Base-by-base conservation (phyloP, 2,113 vertebrate species). In the Emydura subglobosa region DNA sequence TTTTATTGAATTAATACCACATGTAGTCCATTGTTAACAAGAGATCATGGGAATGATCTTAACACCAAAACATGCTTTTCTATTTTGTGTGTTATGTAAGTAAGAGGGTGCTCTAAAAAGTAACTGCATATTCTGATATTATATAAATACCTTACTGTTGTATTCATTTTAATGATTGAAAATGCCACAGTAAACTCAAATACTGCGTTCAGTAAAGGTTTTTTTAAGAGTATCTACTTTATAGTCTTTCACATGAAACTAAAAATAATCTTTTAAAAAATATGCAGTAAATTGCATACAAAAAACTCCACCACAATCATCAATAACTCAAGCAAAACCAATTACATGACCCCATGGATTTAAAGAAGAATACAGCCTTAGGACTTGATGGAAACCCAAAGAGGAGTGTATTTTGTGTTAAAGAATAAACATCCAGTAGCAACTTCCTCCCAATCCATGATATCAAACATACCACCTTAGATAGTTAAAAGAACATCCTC, bases 271-370 rank as follows among this genome's bases (percentile, higher is more conserved):
- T 97, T 92, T 87, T 92, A 54, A 27, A 91, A 92, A 95, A 89
- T 65, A 83, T 50, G 72, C 51, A 96, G 89, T 92, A 39, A 91
- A 90, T 96, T 91, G 94, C 88, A 90, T 90, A 85, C 49, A 90
- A 55, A 95, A 94, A 89, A 51, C 0, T 94, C 50, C 91, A 95
- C 53, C 96, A 97, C 96, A 96, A 17, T 90, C 80, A 95, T 94
- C 68, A 93, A 91, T 93, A 95, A 94, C 39, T 87, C 87, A 4
- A 92, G 85, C 85, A 94, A 94, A 85, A 34, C 4, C 81, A 95
- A 96, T 92, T 39, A 94, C 34, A 31, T 34, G 34, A 19, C 31
- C 42, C 9, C n/a, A 22, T 29, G 19, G 87, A 93, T 92, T 93
- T 96, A 95, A 87, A 87, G 90, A 94, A 85, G 51, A 90, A 22